These are phyloP conservation scores for Anseranas semipalmata DNA, from an alignment of 2,113 vertebrate genomes.

Conservation along the genomic window DNA sequence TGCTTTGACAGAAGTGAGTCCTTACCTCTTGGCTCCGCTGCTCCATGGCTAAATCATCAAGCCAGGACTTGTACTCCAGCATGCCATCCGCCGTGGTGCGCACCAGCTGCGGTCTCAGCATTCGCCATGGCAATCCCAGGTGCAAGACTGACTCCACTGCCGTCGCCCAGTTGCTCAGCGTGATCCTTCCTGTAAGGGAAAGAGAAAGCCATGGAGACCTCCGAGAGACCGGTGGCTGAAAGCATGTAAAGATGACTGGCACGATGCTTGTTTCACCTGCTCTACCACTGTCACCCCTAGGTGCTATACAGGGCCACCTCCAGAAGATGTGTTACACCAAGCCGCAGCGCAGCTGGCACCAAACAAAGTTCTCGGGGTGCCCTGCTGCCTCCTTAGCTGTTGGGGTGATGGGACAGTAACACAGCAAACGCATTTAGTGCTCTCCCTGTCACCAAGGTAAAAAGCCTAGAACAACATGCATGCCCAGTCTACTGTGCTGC, in stretches of 20 bases:
- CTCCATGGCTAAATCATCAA: constrained; percentile 70
- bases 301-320: not conserved
- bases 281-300: too few relatives aligned
- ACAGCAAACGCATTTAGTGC: not conserved
- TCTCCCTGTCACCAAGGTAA: not conserved
- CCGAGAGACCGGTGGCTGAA: not conserved
- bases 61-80: constrained; percentile 78
- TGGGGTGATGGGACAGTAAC: not conserved
- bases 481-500: not conserved
- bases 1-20: not conserved
- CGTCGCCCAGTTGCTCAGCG: constrained; percentile 84
- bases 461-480: not conserved
- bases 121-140: constrained; percentile 89
- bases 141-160: constrained; percentile 83
- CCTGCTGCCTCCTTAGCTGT: not conserved
- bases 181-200: constrained; percentile 64
- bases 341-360: not conserved
- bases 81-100: not conserved
- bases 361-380: not conserved
- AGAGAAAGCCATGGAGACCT: not conserved
- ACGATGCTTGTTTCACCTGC: not conserved
- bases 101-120: constrained; percentile 85
- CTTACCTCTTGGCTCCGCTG: constrained; percentile 72
- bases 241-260: not conserved
- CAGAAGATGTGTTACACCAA: not conserved